phyloP scores from a whole-genome alignment of 2,888 invertebrate species.

The Allacma fusca region DNA sequence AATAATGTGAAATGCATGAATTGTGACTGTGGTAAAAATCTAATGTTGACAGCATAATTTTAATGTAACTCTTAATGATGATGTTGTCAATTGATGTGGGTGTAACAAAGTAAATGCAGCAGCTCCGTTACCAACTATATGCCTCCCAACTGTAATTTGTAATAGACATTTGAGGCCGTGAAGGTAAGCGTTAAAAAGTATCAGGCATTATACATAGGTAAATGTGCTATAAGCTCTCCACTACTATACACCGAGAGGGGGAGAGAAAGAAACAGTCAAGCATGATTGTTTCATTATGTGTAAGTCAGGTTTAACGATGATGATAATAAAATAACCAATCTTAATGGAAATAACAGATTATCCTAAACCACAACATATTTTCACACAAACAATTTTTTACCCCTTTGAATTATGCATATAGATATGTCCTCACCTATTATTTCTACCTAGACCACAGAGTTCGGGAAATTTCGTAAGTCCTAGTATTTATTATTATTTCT shows the following conservation, averaged over 20 bases:
- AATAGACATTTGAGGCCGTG: background rate
- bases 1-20: background rate
- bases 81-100: background rate
- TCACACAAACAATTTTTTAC: background rate
- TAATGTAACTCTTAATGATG: background rate
- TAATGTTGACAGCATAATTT: background rate
- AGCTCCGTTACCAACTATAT: conserved; percentile 16
- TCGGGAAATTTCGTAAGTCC: too few relatives aligned
- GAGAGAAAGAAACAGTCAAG: background rate
- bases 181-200: too few relatives aligned
- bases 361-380: background rate
- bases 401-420: too few relatives aligned
- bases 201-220: too few relatives aligned
- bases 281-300: background rate
- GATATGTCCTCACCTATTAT: too few relatives aligned
- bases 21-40: background rate
- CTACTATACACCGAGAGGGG: too few relatives aligned
- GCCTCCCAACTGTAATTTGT: background rate
- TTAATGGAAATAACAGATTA: background rate
- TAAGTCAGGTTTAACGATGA: background rate
- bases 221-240: too few relatives aligned
- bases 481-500: too few relatives aligned
- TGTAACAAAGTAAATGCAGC: background rate
- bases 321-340: background rate
- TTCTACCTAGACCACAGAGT: too few relatives aligned